Conservation (phyloP, 1,140 invertebrate genomes). For the Leguminivora glycinivorella region DNA sequence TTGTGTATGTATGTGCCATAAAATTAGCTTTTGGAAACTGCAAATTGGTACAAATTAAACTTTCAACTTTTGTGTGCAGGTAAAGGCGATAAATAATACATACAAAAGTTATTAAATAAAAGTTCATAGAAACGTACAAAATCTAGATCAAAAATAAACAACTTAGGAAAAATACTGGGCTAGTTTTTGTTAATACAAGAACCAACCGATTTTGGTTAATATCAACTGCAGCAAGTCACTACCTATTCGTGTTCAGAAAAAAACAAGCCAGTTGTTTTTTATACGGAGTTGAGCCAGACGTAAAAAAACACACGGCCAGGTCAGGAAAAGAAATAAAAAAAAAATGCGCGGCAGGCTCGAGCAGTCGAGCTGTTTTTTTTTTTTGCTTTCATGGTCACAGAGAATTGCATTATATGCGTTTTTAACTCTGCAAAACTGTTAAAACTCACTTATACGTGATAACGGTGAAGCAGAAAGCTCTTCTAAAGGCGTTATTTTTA, state of each 20-base stretch:
- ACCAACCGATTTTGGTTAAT: slow-evolving; percentile 25
- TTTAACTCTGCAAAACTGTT: slow-evolving; percentile 16
- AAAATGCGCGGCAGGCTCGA: slow-evolving; percentile 75
- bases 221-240: slow-evolving; percentile 23
- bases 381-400: slow-evolving; percentile 46
- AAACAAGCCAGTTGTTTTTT: slow-evolving; percentile 68
- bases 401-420: slow-evolving; percentile 14
- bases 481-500: slow-evolving; percentile 61
- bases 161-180: slow-evolving; percentile 21
- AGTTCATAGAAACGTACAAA: slow-evolving; percentile 23
- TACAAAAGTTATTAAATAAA: no score
- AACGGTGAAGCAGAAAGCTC: slow-evolving; percentile 34
- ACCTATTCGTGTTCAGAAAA: slow-evolving; percentile 54
- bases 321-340: slow-evolving; percentile 60
- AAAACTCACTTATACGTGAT: slow-evolving; percentile 7
- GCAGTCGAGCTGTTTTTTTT: slow-evolving; percentile 53
- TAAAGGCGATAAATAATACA: neutral
- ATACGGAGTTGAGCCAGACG: slow-evolving; percentile 65
- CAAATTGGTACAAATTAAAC: no score
- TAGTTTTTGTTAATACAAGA: slow-evolving; percentile 28
- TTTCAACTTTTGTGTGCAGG: no score
- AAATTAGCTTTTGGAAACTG: no score
- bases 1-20: no score
- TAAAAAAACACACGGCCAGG: slow-evolving; percentile 67
- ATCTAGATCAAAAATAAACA: slow-evolving; percentile 29